phyloP scores from a whole-genome alignment of 2,797 vertebrate species.

The Enteromius thamalakanensis region DNA sequence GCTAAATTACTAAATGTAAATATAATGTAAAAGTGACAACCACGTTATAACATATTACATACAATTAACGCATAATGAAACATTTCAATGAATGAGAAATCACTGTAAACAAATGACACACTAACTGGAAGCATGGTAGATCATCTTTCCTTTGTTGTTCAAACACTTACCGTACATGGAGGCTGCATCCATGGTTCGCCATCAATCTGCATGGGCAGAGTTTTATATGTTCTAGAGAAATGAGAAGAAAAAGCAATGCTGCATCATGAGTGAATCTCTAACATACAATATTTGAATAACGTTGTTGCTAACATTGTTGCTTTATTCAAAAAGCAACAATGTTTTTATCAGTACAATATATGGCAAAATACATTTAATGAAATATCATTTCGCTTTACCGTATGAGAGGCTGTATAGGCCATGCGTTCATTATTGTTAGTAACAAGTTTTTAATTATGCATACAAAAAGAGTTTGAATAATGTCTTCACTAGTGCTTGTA shows the following conservation, averaged over 20 bases:
- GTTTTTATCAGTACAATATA: not conserved
- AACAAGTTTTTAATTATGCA: not conserved
- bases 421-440: not conserved
- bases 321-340: not conserved
- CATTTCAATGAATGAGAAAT: not conserved
- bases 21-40: not conserved
- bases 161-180: constrained; percentile 85
- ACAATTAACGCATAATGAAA: not conserved
- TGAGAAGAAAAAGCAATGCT: not conserved
- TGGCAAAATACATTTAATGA: not conserved
- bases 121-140: no score
- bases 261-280: not conserved
- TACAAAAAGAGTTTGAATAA: not conserved
- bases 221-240: constrained; percentile 81
- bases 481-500: not conserved
- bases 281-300: not conserved
- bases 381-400: constrained; percentile 55
- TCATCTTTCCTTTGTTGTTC: not conserved
- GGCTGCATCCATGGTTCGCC: constrained; percentile 95
- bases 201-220: constrained; percentile 94
- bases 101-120: not conserved
- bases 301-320: no score
- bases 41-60: not conserved
- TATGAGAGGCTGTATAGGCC: not conserved
- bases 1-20: no score